phyloP scores from a whole-genome alignment of 2,888 invertebrate species.

The Meteorus colon region DNA sequence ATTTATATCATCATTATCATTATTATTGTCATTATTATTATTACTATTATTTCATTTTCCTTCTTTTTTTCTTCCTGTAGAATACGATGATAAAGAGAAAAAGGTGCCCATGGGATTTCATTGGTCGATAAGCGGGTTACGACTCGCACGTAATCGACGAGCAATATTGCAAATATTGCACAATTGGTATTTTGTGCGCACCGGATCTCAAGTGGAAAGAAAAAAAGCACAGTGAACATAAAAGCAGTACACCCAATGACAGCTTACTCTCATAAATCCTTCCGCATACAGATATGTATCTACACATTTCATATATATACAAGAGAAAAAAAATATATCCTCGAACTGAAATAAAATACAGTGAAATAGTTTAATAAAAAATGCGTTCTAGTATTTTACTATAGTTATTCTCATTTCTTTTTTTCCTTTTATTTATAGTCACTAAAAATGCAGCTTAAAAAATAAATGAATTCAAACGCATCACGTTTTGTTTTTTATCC shows the following conservation, averaged over 20 bases:
- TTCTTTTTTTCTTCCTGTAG: not conserved
- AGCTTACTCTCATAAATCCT: not conserved
- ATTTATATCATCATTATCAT: not conserved
- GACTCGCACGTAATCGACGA: conserved; percentile 32
- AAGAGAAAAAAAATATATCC: not conserved
- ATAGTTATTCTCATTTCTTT: not conserved
- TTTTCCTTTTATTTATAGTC: not conserved
- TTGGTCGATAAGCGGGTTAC: conserved; percentile 40
- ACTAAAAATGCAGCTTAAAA: not conserved
- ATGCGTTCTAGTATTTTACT: not conserved
- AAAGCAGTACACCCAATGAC: conserved; percentile 11
- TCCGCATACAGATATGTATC: not conserved
- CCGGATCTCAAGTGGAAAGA: conserved; percentile 11
- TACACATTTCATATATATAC: not conserved
- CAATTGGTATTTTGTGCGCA: conserved; percentile 14
- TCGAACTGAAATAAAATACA: not conserved
- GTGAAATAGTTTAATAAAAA: not conserved
- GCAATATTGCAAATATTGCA: conserved; percentile 34
- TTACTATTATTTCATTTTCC: not conserved
- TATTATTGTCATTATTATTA: not conserved
- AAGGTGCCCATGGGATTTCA: conserved; percentile 23
- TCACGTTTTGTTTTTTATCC: not conserved
- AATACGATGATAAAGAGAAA: conserved; percentile 20
- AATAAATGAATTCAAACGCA: not conserved
- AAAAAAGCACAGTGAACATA: conserved; percentile 19